A percentile compares a stretch with the other conserved stretches of the same genome.
phyloP scores from a whole-genome alignment of 2,888 invertebrate genomes.

The Schizaphis graminum region DNA sequence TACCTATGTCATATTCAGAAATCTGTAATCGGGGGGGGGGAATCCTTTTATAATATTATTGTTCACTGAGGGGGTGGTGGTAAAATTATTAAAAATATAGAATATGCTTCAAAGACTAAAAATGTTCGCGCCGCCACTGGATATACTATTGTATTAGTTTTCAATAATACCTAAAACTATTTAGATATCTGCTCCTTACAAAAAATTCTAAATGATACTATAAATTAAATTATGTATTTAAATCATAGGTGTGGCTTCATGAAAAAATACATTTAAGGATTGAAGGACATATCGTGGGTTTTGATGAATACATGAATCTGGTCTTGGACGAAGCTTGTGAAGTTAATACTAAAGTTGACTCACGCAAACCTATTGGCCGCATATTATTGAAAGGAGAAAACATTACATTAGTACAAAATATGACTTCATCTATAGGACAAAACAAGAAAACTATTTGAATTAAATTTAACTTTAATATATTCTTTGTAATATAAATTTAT shows the following conservation, averaged over 20 bases:
- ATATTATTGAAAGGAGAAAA: slow-evolving; percentile 98
- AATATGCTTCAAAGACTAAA: too few relatives aligned
- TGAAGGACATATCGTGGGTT: slow-evolving; percentile 99
- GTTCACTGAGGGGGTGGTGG: too few relatives aligned
- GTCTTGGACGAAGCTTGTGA: slow-evolving; percentile 99
- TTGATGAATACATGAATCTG: slow-evolving; percentile 99
- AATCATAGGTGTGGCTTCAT: slow-evolving; percentile 88
- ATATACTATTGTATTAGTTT: neutral
- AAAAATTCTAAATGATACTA: neutral
- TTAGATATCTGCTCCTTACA: neutral
- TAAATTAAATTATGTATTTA: neutral
- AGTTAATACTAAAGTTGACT: slow-evolving; percentile 89
- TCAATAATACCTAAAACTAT: neutral
- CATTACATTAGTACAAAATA: slow-evolving; percentile 96
- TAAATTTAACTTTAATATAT: neutral
- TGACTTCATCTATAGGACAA: slow-evolving; percentile 75
- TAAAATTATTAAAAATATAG: too few relatives aligned
- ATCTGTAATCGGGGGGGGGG: too few relatives aligned
- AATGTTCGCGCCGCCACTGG: too few relatives aligned
- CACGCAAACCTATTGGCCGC: slow-evolving; percentile 84
- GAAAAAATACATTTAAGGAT: slow-evolving; percentile 95
- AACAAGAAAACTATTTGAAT: neutral
- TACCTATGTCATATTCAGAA: too few relatives aligned
- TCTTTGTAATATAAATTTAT: slow-evolving; percentile 52
- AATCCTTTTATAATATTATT: too few relatives aligned